phyloP scores from a whole-genome alignment of 2,797 vertebrate species.

The Stomatorhinus walkeri region DNA sequence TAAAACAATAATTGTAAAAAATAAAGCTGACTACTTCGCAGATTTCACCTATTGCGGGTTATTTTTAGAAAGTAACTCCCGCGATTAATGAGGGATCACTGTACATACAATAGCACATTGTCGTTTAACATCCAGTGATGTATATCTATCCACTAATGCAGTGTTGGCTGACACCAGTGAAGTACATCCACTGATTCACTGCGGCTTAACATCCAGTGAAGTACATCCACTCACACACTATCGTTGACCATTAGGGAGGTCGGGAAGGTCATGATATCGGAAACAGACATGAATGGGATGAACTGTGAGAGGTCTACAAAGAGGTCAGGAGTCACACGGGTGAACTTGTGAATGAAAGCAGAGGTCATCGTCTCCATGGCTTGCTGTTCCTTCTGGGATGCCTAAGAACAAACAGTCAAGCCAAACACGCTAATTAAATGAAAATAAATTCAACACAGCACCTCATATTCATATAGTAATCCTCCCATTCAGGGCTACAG shows the following conservation, averaged over 20 bases:
- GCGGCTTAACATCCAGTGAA: background rate
- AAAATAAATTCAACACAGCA: background rate
- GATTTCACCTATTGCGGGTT: no score
- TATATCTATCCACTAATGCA: background rate
- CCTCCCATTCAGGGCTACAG: background rate
- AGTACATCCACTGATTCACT: background rate
- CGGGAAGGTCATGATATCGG: conserved; percentile 79
- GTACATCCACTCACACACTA: conserved; percentile 68
- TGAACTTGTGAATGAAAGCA: conserved; percentile 76
- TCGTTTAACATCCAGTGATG: conserved; percentile 3
- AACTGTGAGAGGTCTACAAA: conserved; percentile 83
- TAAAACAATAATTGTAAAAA: no score
- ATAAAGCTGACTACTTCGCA: no score
- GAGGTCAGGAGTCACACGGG: conserved; percentile 75
- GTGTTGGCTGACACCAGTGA: background rate
- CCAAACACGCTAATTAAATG: background rate
- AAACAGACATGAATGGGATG: conserved; percentile 82
- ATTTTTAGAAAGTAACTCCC: no score
- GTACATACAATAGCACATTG: background rate
- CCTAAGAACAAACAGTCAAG: conserved; percentile 47
- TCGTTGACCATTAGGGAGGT: conserved; percentile 75
- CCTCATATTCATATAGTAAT: background rate
- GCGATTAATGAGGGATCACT: no score
- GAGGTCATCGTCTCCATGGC: conserved; percentile 77
- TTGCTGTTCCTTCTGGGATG: conserved; percentile 66